These are phyloP conservation scores for Trogon surrucura DNA, from an alignment of 2,113 vertebrate genomes.

Conservation along the genomic window DNA sequence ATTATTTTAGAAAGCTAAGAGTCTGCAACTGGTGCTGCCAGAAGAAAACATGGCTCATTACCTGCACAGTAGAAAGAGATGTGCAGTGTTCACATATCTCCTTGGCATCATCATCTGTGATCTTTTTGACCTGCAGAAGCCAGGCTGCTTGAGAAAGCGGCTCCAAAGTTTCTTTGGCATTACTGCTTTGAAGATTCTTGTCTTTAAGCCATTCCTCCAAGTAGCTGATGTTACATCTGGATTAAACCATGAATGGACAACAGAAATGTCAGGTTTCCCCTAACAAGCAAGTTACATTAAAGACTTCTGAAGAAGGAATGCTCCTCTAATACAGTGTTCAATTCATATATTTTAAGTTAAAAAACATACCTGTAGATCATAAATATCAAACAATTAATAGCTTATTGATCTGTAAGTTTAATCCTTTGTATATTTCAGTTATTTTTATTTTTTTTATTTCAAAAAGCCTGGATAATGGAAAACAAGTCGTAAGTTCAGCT, in stretches of 20 bases:
- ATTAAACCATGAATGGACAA: not conserved
- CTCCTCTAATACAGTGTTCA: not conserved
- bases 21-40: not conserved
- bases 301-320: not conserved
- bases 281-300: not conserved
- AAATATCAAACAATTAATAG: not conserved
- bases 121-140: conserved; percentile 96
- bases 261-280: not conserved
- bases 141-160: conserved; percentile 92
- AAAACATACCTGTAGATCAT: not conserved
- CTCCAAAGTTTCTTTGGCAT: conserved; percentile 88
- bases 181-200: conserved; percentile 86
- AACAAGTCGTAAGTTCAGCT: not conserved
- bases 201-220: conserved; percentile 98
- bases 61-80: conserved; percentile 91
- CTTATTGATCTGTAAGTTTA: not conserved
- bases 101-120: conserved; percentile 89
- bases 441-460: not conserved
- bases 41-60: conserved; percentile 47
- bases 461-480: not conserved
- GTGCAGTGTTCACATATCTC: conserved; percentile 88
- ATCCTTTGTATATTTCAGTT: not conserved
- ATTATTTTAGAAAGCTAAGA: not conserved
- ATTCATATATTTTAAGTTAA: not conserved
- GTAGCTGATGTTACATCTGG: conserved; percentile 97